These are phyloP conservation scores for Lasioglossum zephyrum DNA, from an alignment of 2,888 invertebrate genomes.

Conservation along the genomic window DNA sequence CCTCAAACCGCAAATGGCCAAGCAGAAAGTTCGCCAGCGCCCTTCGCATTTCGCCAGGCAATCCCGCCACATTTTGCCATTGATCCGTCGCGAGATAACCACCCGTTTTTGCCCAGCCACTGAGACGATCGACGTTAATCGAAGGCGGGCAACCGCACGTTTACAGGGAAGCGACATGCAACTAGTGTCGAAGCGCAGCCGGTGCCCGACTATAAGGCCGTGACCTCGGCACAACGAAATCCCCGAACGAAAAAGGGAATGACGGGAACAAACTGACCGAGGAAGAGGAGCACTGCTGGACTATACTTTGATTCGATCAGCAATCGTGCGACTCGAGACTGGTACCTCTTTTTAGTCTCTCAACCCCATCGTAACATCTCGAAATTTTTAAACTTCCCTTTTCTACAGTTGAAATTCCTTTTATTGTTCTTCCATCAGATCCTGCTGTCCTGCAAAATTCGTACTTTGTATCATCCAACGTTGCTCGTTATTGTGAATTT, in stretches of 20 bases:
- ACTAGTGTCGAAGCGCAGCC: slow-evolving; percentile 58
- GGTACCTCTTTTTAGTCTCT: slow-evolving; percentile 19
- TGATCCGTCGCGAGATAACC: slow-evolving; percentile 58
- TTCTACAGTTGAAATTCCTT: no score
- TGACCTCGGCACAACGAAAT: slow-evolving; percentile 25
- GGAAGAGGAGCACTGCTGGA: slow-evolving; percentile 22
- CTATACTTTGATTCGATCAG: slow-evolving; percentile 43
- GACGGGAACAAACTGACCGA: slow-evolving; percentile 23
- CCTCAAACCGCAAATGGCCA: not conserved
- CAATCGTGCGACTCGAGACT: slow-evolving; percentile 41
- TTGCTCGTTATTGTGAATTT: no score
- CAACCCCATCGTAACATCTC: not conserved
- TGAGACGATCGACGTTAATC: slow-evolving; percentile 68
- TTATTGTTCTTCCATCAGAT: no score
- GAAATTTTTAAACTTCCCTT: no score
- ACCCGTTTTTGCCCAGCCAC: slow-evolving; percentile 52
- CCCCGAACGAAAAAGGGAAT: not conserved
- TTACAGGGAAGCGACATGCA: slow-evolving; percentile 72
- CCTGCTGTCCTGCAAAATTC: no score
- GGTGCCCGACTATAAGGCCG: slow-evolving; percentile 10
- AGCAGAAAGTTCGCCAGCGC: slow-evolving; percentile 7
- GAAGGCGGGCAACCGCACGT: slow-evolving; percentile 65
- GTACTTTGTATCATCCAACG: no score
- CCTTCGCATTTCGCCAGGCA: not conserved
- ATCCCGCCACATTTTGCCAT: slow-evolving; percentile 31